Evolutionary conservation across 2,113 vertebrate species (phyloP).

Genomic region (rabbit (Oryctolagus cuniculus)): DNA sequence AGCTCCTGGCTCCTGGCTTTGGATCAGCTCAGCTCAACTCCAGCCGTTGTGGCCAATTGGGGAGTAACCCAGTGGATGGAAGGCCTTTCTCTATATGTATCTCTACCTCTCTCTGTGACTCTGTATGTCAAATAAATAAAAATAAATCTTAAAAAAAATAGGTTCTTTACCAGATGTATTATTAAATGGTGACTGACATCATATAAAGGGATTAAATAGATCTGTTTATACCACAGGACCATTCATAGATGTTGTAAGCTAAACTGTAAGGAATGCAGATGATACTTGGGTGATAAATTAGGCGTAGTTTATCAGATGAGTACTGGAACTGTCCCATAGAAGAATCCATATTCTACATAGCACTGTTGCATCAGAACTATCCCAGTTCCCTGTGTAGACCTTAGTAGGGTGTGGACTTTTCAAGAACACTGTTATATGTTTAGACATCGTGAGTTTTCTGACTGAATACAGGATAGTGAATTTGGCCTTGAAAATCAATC

Average conservation of each 20-base stretch:
- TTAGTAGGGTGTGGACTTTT: background rate
- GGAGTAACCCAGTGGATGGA: too few species aligned
- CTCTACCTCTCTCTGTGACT: too few species aligned
- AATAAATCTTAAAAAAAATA: too few species aligned
- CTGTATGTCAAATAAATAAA: too few species aligned
- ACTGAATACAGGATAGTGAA: background rate
- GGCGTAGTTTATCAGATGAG: background rate
- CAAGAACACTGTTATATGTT: background rate
- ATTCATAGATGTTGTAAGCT: slow-evolving; percentile 6
- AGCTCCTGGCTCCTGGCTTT: too few species aligned
- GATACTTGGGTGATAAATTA: background rate
- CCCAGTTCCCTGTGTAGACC: background rate
- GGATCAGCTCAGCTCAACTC: too few species aligned
- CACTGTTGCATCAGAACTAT: background rate
- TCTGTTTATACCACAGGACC: slow-evolving; percentile 50
- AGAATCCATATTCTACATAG: background rate
- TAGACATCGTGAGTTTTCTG: slow-evolving; percentile 32
- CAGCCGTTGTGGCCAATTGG: too few species aligned
- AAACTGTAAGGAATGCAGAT: slow-evolving; percentile 41
- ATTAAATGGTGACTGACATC: slow-evolving; percentile 34
- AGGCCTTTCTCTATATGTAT: too few species aligned
- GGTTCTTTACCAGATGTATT: slow-evolving; percentile 55
- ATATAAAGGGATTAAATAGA: background rate
- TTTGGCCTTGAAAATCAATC: background rate
- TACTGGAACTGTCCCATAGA: background rate